Base-by-base conservation (phyloP, 2,113 vertebrate genomes). In the Thamnophis sirtalis region DNA sequence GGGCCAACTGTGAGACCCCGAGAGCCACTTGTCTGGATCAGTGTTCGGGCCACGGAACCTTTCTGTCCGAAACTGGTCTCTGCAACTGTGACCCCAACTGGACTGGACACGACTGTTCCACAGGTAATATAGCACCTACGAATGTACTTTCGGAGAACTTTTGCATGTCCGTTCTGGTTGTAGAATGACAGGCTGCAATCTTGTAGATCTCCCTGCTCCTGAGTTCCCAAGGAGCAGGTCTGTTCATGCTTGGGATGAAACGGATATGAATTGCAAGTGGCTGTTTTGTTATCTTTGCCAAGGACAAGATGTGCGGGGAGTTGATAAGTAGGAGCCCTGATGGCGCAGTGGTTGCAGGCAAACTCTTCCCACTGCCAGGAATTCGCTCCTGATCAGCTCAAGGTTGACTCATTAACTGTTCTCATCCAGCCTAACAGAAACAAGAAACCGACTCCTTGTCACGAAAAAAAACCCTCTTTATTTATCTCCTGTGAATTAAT, bases 11-110 rank as follows among this genome's bases (percentile, higher is more conserved):
- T 0, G 99, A 99, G 95, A 98, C 98, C 0, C 98, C 98, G 13
- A 96, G 99, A 94, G 98, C 99, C 87, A 99, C 99, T 9, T 99
- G 99, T 95, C 97, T 99, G 98, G 99, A 99, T 96, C 99, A 99
- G 90, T 99, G 99, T 94, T 99, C 99, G 0, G 99, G 99, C 87
- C 99, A 99, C 0, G 99, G 99, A 28, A 98, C 98, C 55, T 99
- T 98, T 94, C 97, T 98, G 92, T 96, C 98, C 0, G 99, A 99
- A 26, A 98, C 98, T 0, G 98, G 98, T 2, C 98, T 98, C 92
- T 99, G 99, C 97, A 99, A 97, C 97, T 99, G 99, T 7, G 99
- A 99, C 95, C 98, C 98, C 93, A 98, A 98, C 97, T 99, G 99
- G 99, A 99, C 99, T 0, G 99, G 99, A 91, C 98, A 99, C 0